Evolutionary conservation across 2,888 invertebrate species (phyloP), one percentile per base, ranked within the genome.

Genomic region (Sympetrum striolatum): DNA sequence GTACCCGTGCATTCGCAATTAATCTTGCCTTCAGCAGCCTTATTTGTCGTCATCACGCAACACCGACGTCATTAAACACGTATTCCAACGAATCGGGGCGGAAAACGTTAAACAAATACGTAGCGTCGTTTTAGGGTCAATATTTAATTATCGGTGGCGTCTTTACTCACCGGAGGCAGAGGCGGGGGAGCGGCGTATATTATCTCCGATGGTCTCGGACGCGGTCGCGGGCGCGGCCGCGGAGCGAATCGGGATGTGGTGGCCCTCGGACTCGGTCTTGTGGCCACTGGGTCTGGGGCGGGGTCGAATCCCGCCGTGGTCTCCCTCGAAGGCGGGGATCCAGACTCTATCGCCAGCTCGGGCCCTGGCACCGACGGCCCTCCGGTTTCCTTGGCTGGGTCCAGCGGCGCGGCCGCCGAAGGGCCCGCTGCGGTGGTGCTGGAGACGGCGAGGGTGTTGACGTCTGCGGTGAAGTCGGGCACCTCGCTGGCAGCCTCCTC

Each of bases 401-500:
- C 82, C 2, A 53, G 31, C 15, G 82, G 82, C 1, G 86, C 86
- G 35, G 86, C 60, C 39, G 86, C 86, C 3, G 86, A 86, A 39
- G 86, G 86, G 6, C 86, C 86, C 14, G 86, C 86, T 37, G 86
- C 86, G 22, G 86, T 86, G 60, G 86, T 86, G 39, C 86, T 86
- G 58, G 86, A 86, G 58, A 86, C 86, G 37, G 86, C 86, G 60
- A 86, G 60, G 35, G 86, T 86, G 39, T 86, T 86, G 86, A 86
- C 86, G 39, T 86, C 86, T 37, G 86, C 86, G 3, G 86, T 86
- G 86, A 86, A 86, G 39, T 86, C 86, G 3, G 86, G 86, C 12
- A 86, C 86, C 39, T 86, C 86, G 64, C 86, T 86, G 22, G 86
- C 86, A n/a, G 86, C 86, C 86, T 86, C 86, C 18, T 86, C 86